A percentile compares a stretch with the other conserved stretches of the same genome.
phyloP scores from a whole-genome alignment of 1,140 invertebrate genomes.

The Drosophila pruinosa region DNA sequence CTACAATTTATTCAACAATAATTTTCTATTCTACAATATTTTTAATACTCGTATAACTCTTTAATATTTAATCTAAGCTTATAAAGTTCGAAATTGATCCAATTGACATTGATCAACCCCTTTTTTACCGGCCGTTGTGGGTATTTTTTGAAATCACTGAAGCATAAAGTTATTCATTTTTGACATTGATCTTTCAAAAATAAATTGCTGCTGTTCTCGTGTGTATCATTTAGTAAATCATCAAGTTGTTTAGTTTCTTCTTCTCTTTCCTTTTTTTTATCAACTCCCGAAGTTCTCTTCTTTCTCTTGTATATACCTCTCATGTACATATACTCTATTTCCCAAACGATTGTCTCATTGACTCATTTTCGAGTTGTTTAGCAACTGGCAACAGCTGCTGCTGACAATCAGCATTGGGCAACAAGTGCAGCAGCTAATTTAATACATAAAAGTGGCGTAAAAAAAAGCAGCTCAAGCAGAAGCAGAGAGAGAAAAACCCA shows the following conservation, averaged over 20 bases:
- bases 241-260: not conserved
- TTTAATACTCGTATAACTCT: too few relatives aligned
- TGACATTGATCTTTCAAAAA: not conserved
- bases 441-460: conserved; percentile 19
- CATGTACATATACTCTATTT: not conserved
- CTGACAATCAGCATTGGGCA: not conserved
- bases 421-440: conserved; percentile 54
- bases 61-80: not conserved
- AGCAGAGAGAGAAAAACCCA: conserved; percentile 51
- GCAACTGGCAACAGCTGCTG: not conserved
- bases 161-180: not conserved
- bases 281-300: too few relatives aligned
- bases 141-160: not conserved
- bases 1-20: too few relatives aligned
- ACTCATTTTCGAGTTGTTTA: not conserved
- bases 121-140: not conserved
- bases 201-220: not conserved
- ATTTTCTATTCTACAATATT: not conserved
- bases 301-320: too few relatives aligned
- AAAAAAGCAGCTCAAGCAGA: not conserved
- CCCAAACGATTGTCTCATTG: not conserved
- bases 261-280: not conserved
- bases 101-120: not conserved
- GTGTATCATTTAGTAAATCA: too few relatives aligned
- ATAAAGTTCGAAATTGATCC: not conserved